Conservation (phyloP, 1,140 invertebrate species). For the Pseudomyrmex sp. region DNA sequence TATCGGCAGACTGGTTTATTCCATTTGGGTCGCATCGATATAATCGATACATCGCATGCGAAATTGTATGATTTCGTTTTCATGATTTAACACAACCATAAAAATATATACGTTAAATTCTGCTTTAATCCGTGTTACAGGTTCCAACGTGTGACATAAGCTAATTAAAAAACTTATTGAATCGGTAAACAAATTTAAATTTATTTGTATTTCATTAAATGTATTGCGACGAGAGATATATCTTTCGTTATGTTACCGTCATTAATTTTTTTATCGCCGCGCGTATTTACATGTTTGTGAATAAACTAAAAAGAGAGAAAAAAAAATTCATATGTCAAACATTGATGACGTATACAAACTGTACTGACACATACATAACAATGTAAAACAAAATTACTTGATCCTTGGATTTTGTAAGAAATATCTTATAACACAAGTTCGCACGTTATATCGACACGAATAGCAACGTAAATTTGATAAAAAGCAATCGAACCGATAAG, state of each 20-base stretch:
- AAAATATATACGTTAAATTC: conserved; percentile 31
- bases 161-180: conserved; percentile 14
- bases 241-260: neutral
- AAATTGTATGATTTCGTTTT: neutral
- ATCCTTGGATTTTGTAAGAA: neutral
- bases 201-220: conserved; percentile 46
- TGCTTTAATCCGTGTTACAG: neutral
- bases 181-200: neutral
- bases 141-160: neutral
- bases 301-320: neutral
- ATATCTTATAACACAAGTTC: neutral
- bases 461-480: neutral
- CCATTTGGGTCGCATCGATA: neutral
- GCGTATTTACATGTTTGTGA: neutral
- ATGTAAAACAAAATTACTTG: neutral
- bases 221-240: neutral
- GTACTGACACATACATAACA: too few relatives aligned
- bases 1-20: conserved; percentile 35
- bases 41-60: conserved; percentile 1
- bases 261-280: neutral
- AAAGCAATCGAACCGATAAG: conserved; percentile 1
- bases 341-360: too few relatives aligned
- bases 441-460: neutral
- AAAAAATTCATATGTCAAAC: neutral
- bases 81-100: neutral